Evolutionary conservation across 2,888 invertebrate genomes (phyloP).

Genomic region (Meiosimyza decipiens): DNA sequence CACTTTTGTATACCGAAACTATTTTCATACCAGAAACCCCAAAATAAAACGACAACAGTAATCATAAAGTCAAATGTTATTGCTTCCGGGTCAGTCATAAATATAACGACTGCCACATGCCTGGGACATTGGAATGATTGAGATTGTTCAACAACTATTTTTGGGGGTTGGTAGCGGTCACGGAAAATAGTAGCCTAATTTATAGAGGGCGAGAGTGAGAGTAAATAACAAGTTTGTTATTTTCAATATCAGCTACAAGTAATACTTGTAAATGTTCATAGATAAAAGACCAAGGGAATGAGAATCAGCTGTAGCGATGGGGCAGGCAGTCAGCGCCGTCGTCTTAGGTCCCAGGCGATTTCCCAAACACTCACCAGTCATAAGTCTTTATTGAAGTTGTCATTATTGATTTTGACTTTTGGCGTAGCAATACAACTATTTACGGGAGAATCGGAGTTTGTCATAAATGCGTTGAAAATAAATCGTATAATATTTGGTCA

Average conservation of each 20-base stretch:
- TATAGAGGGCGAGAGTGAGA: not conserved
- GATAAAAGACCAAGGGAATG: conserved; percentile 16
- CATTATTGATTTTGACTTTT: conserved; percentile 64
- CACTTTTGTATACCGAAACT: conserved; percentile 28
- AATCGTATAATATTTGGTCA: conserved; percentile 39
- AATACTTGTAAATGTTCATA: not conserved
- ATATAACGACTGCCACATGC: conserved; percentile 53
- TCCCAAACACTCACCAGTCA: conserved; percentile 48
- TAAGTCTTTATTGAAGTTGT: conserved; percentile 66
- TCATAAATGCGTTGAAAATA: conserved; percentile 40
- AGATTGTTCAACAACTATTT: not conserved
- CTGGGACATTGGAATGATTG: conserved; percentile 21
- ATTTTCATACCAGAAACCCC: conserved; percentile 31
- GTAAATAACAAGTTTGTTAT: conserved; percentile 44
- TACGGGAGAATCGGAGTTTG: conserved; percentile 17
- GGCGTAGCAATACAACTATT: conserved; percentile 6
- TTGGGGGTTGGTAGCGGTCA: not conserved
- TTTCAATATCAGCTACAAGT: conserved; percentile 30
- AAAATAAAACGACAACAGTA: conserved; percentile 14
- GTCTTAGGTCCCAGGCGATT: conserved; percentile 21
- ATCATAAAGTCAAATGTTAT: conserved; percentile 51
- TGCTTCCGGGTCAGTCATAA: conserved; percentile 42
- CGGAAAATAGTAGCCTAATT: not conserved
- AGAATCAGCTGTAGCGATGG: not conserved
- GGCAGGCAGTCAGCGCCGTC: conserved; percentile 1